Conservation (phyloP, 2,888 invertebrate genomes). For the Uropetala carovei region DNA sequence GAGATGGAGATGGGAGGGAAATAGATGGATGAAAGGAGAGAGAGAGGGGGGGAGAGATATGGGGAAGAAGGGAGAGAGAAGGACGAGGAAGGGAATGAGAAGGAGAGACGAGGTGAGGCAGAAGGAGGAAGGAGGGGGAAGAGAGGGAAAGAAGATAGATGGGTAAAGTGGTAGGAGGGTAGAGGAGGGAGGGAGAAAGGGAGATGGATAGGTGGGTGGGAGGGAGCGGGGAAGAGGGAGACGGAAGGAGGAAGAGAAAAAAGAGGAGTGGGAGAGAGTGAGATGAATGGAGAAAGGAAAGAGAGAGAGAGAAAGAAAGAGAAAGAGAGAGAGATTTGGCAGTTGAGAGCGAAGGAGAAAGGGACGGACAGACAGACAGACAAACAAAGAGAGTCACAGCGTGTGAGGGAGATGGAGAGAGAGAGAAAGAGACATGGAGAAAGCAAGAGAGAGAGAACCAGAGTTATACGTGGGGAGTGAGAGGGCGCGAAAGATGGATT, state of each 20-base stretch:
- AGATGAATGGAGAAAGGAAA: background rate
- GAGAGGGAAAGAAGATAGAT: too few species aligned
- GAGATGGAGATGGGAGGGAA: too few species aligned
- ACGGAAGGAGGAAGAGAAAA: background rate
- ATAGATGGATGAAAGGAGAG: too few species aligned
- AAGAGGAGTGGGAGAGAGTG: background rate
- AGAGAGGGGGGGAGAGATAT: background rate
- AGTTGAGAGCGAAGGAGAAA: background rate
- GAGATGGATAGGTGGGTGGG: too few species aligned
- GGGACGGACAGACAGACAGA: background rate
- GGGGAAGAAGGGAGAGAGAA: background rate
- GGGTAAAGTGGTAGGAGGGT: too few species aligned
- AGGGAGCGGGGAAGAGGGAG: background rate
- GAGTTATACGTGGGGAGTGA: background rate
- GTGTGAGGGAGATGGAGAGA: background rate
- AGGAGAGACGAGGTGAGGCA: too few species aligned
- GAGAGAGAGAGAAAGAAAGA: background rate
- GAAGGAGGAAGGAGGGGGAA: too few species aligned
- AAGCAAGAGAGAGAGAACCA: background rate
- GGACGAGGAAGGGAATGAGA: background rate
- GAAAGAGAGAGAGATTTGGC: background rate
- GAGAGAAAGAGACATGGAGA: background rate
- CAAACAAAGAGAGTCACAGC: background rate
- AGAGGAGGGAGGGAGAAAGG: too few species aligned
- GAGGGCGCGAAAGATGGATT: background rate